Evolutionary conservation across 2,797 vertebrate species (phyloP).

Genomic region (Lagodon rhomboides): DNA sequence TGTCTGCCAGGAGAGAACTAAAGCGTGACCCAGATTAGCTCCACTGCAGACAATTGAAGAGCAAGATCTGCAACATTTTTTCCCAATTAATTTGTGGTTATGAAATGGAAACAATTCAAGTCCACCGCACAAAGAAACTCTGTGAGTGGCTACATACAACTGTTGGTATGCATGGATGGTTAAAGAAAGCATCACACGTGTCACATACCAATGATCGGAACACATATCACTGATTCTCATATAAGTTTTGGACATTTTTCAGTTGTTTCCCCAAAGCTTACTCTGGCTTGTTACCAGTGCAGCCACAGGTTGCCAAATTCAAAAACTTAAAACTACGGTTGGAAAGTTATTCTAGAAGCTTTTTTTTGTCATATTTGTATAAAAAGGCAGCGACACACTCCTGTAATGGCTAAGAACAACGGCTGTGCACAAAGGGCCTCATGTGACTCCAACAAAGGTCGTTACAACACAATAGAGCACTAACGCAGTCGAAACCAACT

Average conservation of each 20-base stretch:
- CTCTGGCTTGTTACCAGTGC: neutral
- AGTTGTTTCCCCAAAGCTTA: neutral
- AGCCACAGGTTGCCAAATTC: neutral
- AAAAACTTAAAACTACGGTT: neutral
- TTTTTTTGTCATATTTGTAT: too few species aligned
- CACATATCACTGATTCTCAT: too few species aligned
- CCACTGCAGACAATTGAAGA: constrained; percentile 49
- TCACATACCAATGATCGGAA: too few species aligned
- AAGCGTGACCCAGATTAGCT: constrained; percentile 59
- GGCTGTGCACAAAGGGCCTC: too few species aligned
- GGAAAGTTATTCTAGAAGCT: too few species aligned
- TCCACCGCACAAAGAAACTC: neutral
- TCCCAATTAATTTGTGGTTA: constrained; percentile 49
- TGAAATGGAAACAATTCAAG: constrained; percentile 41
- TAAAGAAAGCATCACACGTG: neutral
- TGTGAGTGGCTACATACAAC: neutral
- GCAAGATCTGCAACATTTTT: constrained; percentile 63
- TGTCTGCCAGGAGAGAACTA: constrained; percentile 45
- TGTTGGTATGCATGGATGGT: neutral
- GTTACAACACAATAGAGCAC: too few species aligned
- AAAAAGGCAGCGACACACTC: too few species aligned
- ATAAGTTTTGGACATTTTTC: neutral
- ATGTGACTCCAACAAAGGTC: too few species aligned
- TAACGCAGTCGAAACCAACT: too few species aligned
- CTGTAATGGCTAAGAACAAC: too few species aligned